phyloP scores from a whole-genome alignment of 2,797 vertebrate genomes.

The Epinephelus malabaricus region DNA sequence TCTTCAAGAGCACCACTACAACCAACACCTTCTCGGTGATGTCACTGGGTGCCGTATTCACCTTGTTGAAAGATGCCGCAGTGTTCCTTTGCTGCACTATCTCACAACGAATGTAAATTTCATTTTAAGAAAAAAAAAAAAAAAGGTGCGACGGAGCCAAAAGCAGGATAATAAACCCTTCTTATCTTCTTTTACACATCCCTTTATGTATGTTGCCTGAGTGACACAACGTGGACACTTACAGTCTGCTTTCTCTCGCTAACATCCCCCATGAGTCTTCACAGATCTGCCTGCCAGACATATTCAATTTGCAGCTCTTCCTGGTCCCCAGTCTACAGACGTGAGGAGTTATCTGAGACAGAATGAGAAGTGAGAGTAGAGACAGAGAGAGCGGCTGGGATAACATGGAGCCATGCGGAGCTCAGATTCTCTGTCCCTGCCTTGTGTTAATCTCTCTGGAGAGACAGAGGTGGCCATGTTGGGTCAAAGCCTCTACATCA shows the following conservation, averaged over 20 bases:
- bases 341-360: slow-evolving; percentile 82
- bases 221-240: slow-evolving; percentile 82
- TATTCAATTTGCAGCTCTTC: slow-evolving; percentile 87
- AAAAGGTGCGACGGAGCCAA: slow-evolving; percentile 49
- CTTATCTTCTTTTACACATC: slow-evolving; percentile 78
- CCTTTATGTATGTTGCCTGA: slow-evolving; percentile 77
- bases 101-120: slow-evolving; percentile 37
- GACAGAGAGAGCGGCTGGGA: slow-evolving; percentile 75
- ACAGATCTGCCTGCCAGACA: slow-evolving; percentile 85
- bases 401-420: slow-evolving; percentile 78
- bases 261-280: slow-evolving; percentile 82
- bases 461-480: slow-evolving; percentile 85
- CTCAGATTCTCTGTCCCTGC: slow-evolving; percentile 79
- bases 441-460: slow-evolving; percentile 86
- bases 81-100: slow-evolving; percentile 34
- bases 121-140: neutral
- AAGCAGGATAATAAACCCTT: slow-evolving; percentile 68
- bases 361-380: slow-evolving; percentile 77
- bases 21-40: slow-evolving; percentile 38
- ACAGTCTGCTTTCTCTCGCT: slow-evolving; percentile 76
- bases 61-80: slow-evolving; percentile 29
- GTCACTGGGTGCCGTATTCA: slow-evolving; percentile 38
- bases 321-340: slow-evolving; percentile 78
- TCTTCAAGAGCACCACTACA: slow-evolving; percentile 37
- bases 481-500: slow-evolving; percentile 86